Percentiles rank a stretch among this genome's conserved stretches.
Conservation (phyloP, 2,113 vertebrate species). For the Raphicerus campestris region DNA sequence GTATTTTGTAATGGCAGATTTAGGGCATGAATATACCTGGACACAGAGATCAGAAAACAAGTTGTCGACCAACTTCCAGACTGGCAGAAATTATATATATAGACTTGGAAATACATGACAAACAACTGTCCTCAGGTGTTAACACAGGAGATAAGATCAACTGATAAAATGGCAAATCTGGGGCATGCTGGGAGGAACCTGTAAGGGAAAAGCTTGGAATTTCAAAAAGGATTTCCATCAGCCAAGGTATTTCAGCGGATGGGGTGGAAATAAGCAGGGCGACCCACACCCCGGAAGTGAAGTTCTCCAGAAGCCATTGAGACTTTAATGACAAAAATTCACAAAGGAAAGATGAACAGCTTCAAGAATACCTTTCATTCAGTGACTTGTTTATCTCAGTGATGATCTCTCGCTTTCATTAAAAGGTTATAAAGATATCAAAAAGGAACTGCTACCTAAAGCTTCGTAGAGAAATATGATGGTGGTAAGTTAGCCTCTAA, state of each 20-base stretch:
- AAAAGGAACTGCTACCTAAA: background rate
- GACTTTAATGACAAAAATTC: background rate
- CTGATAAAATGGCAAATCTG: too few species aligned
- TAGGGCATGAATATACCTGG: background rate
- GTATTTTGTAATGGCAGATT: too few species aligned
- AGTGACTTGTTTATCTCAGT: background rate
- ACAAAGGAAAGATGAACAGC: background rate
- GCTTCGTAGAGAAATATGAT: background rate
- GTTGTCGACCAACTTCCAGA: background rate
- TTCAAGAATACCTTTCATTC: background rate
- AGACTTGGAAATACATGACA: background rate
- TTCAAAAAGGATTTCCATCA: background rate
- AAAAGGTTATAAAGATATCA: background rate
- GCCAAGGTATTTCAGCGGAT: background rate
- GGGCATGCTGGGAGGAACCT: fast-evolving
- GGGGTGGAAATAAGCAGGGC: background rate
- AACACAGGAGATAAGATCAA: too few species aligned
- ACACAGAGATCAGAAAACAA: background rate
- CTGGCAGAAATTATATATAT: background rate
- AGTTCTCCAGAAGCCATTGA: background rate
- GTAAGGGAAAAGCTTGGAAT: background rate
- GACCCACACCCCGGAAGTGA: fast-evolving
- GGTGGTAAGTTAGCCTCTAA: background rate
- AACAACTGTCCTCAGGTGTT: background rate
- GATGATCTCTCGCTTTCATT: background rate